phyloP scores from a whole-genome alignment of 2,797 vertebrate genomes.

The Sebastiscus tertius region DNA sequence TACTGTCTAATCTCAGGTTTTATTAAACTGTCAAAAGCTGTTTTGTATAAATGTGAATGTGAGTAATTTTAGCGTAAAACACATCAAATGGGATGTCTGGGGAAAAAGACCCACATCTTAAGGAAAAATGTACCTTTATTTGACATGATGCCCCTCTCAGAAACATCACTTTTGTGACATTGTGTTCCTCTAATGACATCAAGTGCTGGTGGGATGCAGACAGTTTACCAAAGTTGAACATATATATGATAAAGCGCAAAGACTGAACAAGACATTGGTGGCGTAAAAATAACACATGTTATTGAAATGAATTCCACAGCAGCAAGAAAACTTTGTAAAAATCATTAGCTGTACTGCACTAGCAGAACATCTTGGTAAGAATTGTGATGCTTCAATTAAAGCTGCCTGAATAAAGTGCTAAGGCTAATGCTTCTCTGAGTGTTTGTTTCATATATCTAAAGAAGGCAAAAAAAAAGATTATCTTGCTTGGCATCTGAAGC shows the following conservation, averaged over 20 bases:
- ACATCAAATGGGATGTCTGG: neutral
- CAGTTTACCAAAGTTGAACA: constrained; percentile 2
- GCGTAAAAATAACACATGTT: constrained; percentile 37
- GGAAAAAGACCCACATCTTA: constrained; percentile 7
- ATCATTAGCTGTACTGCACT: constrained; percentile 49
- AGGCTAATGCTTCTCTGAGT: constrained; percentile 34
- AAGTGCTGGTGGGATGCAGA: constrained; percentile 14
- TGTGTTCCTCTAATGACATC: constrained; percentile 13
- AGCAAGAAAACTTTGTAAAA: constrained; percentile 48
- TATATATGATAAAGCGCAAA: constrained; percentile 23
- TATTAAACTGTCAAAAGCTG: neutral
- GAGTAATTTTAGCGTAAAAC: neutral
- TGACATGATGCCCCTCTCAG: constrained; percentile 23
- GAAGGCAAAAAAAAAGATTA: constrained; percentile 66
- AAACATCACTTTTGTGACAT: constrained; percentile 22
- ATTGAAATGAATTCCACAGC: constrained; percentile 48
- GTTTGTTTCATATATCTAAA: constrained; percentile 36
- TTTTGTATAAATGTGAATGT: constrained; percentile 17
- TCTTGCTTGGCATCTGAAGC: constrained; percentile 73
- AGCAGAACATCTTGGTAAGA: constrained; percentile 40
- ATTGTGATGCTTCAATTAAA: constrained; percentile 24
- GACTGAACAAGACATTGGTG: constrained; percentile 22
- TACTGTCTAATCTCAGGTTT: constrained; percentile 53
- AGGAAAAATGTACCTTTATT: constrained; percentile 51
- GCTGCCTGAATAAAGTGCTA: constrained; percentile 72